Conservation (phyloP, 2,888 invertebrate species). For the Clitarchus hookeri region DNA sequence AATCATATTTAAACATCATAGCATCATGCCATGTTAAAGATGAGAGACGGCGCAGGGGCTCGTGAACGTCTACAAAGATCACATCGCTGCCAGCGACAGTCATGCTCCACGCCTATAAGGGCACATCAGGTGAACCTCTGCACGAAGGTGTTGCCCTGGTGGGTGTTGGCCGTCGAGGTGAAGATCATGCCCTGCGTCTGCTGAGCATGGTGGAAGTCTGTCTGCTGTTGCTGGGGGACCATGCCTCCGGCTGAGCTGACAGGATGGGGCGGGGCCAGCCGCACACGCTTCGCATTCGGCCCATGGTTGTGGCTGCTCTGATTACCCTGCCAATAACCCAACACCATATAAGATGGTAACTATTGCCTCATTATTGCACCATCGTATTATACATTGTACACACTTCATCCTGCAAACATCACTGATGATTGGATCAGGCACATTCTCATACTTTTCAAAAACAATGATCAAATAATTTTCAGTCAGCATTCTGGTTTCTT, state of each 20-base stretch:
- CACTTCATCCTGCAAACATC: too few species aligned
- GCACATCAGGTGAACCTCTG: conserved; percentile 34
- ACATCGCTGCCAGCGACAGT: too few species aligned
- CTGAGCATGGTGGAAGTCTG: conserved; percentile 41
- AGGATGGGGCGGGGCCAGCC: conserved; percentile 60
- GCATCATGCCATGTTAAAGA: background rate
- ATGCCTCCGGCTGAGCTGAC: conserved; percentile 49
- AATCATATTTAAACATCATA: background rate
- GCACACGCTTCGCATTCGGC: conserved; percentile 66
- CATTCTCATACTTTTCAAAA: too few species aligned
- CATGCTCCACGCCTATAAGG: background rate
- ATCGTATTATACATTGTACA: too few species aligned
- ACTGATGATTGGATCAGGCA: too few species aligned
- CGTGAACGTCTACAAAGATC: too few species aligned
- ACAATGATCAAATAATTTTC: too few species aligned
- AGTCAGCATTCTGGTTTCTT: too few species aligned
- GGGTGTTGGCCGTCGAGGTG: conserved; percentile 45
- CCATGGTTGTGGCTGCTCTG: conserved; percentile 56
- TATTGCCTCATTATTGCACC: too few species aligned
- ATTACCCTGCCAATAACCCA: conserved; percentile 33
- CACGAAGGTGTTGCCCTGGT: conserved; percentile 39
- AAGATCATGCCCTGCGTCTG: conserved; percentile 44
- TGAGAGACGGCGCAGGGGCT: too few species aligned
- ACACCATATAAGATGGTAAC: too few species aligned
- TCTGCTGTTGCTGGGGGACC: conserved; percentile 53